phyloP scores from a whole-genome alignment of 2,113 vertebrate species.

The Psephotus haematonotus region DNA sequence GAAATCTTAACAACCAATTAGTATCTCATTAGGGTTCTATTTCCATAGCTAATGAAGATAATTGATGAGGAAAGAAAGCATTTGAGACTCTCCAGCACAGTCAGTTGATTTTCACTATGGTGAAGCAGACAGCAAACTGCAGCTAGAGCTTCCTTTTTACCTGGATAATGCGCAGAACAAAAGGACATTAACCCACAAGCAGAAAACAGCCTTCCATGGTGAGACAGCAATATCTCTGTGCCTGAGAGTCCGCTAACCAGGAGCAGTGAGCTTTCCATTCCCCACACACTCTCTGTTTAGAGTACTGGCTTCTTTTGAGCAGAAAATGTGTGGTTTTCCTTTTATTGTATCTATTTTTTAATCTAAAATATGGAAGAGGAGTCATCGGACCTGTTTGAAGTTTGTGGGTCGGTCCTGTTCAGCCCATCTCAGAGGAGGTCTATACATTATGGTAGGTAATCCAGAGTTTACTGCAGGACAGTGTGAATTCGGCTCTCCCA shows the following conservation, averaged over 20 bases:
- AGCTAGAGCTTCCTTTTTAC: background rate
- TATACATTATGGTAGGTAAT: background rate
- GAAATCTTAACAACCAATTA: slow-evolving; percentile 49
- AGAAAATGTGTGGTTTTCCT: background rate
- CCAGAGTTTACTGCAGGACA: background rate
- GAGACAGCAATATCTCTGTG: background rate
- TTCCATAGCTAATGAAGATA: slow-evolving; percentile 32
- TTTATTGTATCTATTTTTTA: background rate
- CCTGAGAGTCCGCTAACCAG: background rate
- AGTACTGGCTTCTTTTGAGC: background rate
- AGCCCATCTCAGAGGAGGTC: background rate
- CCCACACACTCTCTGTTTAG: background rate
- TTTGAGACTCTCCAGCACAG: background rate
- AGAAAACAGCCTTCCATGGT: background rate
- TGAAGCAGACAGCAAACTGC: background rate
- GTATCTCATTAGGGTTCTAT: slow-evolving; percentile 22
- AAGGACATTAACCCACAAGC: background rate
- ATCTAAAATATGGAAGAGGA: background rate
- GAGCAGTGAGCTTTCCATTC: background rate
- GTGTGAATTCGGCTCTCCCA: background rate
- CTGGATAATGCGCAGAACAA: background rate
- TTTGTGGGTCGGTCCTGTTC: background rate
- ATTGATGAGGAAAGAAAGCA: slow-evolving; percentile 17
- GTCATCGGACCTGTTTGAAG: background rate
- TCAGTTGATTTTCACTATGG: background rate